A percentile compares a stretch with the other conserved stretches of the same genome.
These are phyloP conservation scores for Agrotis clavis DNA, from an alignment of 2,888 invertebrate genomes.

Conservation along the genomic window DNA sequence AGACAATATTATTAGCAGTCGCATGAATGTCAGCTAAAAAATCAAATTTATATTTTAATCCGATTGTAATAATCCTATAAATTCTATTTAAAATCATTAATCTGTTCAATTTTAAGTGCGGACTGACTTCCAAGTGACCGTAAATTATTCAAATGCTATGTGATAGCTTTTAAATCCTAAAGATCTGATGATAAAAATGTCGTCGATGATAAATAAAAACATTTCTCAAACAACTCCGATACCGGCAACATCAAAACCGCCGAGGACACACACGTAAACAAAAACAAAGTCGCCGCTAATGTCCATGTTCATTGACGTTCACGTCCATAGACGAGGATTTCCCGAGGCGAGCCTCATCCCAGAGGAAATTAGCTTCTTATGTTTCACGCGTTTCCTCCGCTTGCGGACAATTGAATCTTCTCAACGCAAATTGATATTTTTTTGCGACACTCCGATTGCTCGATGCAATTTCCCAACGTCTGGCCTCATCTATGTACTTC, in stretches of 20 bases:
- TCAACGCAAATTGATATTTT: constrained; percentile 83
- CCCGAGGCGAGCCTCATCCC: constrained; percentile 79
- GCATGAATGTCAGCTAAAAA: neutral
- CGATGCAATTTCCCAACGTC: constrained; percentile 77
- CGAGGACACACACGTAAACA: constrained; percentile 55
- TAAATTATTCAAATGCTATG: constrained; percentile 25
- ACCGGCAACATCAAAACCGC: constrained; percentile 30
- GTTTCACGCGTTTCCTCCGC: constrained; percentile 78
- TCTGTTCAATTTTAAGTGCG: neutral
- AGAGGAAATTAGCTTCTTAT: constrained; percentile 86
- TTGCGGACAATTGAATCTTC: constrained; percentile 82
- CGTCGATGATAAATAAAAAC: constrained; percentile 4
- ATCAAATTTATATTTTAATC: constrained; percentile 12
- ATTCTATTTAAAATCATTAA: constrained; percentile 1
- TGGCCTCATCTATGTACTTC: constrained; percentile 61
- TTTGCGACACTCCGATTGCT: constrained; percentile 78
- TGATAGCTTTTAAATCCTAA: constrained; percentile 5
- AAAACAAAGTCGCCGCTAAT: constrained; percentile 61
- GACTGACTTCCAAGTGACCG: constrained; percentile 1
- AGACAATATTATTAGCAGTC: constrained; percentile 8
- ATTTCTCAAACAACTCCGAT: constrained; percentile 20
- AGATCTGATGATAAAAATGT: neutral
- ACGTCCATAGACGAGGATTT: constrained; percentile 77
- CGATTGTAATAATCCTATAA: constrained; percentile 6
- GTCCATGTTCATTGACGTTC: constrained; percentile 69